Base-by-base conservation (phyloP, 2,888 invertebrate genomes). In the Polydrusus pterygomalis region DNA sequence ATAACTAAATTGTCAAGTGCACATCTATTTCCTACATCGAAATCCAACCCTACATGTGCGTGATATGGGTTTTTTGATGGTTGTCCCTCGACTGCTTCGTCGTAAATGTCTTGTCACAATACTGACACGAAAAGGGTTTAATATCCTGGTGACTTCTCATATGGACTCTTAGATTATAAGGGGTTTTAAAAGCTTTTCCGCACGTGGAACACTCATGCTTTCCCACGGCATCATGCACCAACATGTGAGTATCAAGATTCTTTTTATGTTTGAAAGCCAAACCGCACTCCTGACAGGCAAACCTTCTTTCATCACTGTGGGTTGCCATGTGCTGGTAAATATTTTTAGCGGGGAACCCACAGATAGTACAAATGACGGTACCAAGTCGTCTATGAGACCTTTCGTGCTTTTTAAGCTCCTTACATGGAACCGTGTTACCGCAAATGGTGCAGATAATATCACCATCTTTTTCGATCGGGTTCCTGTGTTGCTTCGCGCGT, bases 11-110 rank as follows among this genome's bases (percentile, higher is more conserved):
- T n/a, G 25, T 25, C 5, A 25, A 25, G 43, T 11, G n/a, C 43
- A n/a, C 6, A 34, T 34, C 9, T 7, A 2, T 34, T 10, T 34
- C 8, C 34, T 34, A 9, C 2, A 34, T 34, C 10, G 34, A 34
- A 34, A 1, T 34, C n/a, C n/a, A 43, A 47, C n/a, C 1, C n/a
- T 47, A 47, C 15, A 47, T n/a, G 8, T 64, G 51, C 6, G 40
- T 72, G 17, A 75, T 88, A 72, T 89, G 88, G 0, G 88, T 89
- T 10, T 88, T 85, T 88, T 90, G 89, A 79, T 91, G 91, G 15
- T 82, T 83, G 20, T 82, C 82, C 17, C 86, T 81, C 77, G 86
- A 86, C 72, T 85, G 85, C 47, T 83, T 83, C 18, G 85, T 84
- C 25, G 83, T 84, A 78, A 87, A 87, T 3, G 80, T 83, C 77